Conservation (phyloP, 2,888 invertebrate species). For the Ganaspis brasiliensis region DNA sequence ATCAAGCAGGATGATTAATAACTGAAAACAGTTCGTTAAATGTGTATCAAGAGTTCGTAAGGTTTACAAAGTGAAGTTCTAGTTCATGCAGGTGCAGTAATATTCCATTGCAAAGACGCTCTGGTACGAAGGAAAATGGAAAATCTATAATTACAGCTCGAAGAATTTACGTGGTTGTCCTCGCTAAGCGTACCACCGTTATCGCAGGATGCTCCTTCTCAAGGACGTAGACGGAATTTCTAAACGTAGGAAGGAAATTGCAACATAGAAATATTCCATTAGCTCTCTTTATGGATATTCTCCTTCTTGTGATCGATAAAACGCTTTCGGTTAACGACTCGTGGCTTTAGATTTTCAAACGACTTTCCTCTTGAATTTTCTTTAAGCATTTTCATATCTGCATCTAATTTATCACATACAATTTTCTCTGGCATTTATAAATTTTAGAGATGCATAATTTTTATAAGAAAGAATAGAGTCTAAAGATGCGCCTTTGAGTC, state of each 20-base stretch:
- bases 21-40: background rate
- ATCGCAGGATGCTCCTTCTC: constrained; percentile 55
- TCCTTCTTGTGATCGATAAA: constrained; percentile 37
- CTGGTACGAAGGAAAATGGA: constrained; percentile 64
- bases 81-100: constrained; percentile 58
- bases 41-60: background rate
- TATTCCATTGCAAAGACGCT: constrained; percentile 53
- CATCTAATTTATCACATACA: background rate
- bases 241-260: constrained; percentile 39
- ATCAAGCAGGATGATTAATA: background rate
- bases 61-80: constrained; percentile 11
- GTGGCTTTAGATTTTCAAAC: constrained; percentile 30
- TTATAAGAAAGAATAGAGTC: background rate
- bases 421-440: background rate
- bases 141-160: constrained; percentile 66
- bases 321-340: constrained; percentile 31
- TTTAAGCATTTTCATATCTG: constrained; percentile 20
- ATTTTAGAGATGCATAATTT: background rate
- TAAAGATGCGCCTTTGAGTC: background rate
- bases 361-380: constrained; percentile 22
- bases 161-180: constrained; percentile 61
- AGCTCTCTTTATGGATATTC: constrained; percentile 35
- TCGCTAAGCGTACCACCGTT: constrained; percentile 56
- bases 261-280: constrained; percentile 41
- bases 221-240: constrained; percentile 39